These are phyloP conservation scores for Drosophila obscura DNA, from an alignment of 1,140 invertebrate genomes.

Conservation along the genomic window DNA sequence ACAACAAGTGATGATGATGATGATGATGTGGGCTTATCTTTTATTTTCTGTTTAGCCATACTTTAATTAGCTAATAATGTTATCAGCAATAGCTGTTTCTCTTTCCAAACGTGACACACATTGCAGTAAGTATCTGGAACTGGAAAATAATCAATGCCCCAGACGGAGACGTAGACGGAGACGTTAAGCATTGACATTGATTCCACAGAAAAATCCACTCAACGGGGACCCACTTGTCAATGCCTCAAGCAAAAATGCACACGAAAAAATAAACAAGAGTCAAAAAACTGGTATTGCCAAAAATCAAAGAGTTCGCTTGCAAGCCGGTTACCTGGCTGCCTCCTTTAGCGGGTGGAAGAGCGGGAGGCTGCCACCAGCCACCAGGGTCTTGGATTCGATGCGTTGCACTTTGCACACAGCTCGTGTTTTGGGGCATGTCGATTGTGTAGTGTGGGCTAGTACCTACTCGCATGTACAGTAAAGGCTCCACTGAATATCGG, in stretches of 20 bases:
- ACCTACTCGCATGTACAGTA: constrained; percentile 4
- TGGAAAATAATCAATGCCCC: constrained; percentile 11
- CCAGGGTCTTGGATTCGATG: neutral
- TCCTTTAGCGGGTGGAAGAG: constrained; percentile 12
- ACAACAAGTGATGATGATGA: constrained; percentile 27
- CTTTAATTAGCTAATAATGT: constrained; percentile 46
- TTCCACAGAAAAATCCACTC: constrained; percentile 54
- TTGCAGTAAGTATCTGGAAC: constrained; percentile 22
- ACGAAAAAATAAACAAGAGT: constrained; percentile 23
- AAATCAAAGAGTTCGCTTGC: constrained; percentile 26
- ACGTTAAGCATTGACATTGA: constrained; percentile 67
- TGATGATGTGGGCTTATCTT: constrained; percentile 48
- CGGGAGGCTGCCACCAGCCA: neutral
- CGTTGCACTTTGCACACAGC: constrained; percentile 20
- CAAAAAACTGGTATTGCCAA: constrained; percentile 65
- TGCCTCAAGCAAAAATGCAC: constrained; percentile 20
- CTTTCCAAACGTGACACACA: constrained; percentile 55
- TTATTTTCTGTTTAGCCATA: constrained; percentile 8
- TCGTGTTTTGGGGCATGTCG: constrained; percentile 29
- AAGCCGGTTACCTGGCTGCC: constrained; percentile 37
- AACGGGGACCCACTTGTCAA: constrained; percentile 47
- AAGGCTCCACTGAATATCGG: constrained; percentile 15
- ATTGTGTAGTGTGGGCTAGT: constrained; percentile 38
- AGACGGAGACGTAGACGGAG: neutral
- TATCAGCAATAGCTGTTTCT: constrained; percentile 47